Evolutionary conservation across 2,888 invertebrate species (phyloP).

Genomic region (Drosophila bunnanda): DNA sequence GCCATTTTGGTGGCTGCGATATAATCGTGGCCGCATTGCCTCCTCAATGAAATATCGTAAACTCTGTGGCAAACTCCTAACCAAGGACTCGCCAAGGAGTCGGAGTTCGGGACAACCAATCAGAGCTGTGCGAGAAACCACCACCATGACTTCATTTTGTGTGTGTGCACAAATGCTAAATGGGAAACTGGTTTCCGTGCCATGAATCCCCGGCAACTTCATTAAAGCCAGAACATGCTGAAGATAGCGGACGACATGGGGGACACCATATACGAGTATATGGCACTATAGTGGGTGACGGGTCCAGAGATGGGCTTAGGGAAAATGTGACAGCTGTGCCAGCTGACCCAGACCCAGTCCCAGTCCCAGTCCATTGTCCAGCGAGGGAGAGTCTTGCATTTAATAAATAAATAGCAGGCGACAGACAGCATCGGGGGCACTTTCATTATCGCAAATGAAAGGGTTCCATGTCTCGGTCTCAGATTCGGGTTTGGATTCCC

Average conservation of each 20-base stretch:
- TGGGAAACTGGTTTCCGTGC: slow-evolving; percentile 61
- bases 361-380: slow-evolving; percentile 23
- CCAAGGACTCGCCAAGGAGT: slow-evolving; percentile 8
- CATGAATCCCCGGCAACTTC: slow-evolving; percentile 51
- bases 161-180: slow-evolving; percentile 5
- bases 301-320: slow-evolving; percentile 53
- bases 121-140: slow-evolving; percentile 32
- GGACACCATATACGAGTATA: background rate
- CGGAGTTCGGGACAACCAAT: slow-evolving; percentile 43
- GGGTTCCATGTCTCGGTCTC: slow-evolving; percentile 47
- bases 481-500: slow-evolving; percentile 26
- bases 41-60: slow-evolving; percentile 35
- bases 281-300: slow-evolving; percentile 13
- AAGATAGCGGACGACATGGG: background rate
- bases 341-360: slow-evolving; percentile 60
- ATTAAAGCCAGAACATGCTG: slow-evolving; percentile 51
- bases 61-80: slow-evolving; percentile 22
- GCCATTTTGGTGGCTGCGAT: slow-evolving; percentile 63
- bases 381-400: slow-evolving; percentile 54
- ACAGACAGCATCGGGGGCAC: slow-evolving; percentile 62
- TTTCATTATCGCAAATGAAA: slow-evolving; percentile 65
- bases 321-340: slow-evolving; percentile 78
- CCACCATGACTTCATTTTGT: slow-evolving; percentile 70
- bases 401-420: slow-evolving; percentile 77
- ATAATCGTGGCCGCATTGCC: slow-evolving; percentile 4